Evolutionary conservation across 2,888 invertebrate species (phyloP), one percentile per base, ranked within the genome.

Genomic region (Frankliniella intonsa): DNA sequence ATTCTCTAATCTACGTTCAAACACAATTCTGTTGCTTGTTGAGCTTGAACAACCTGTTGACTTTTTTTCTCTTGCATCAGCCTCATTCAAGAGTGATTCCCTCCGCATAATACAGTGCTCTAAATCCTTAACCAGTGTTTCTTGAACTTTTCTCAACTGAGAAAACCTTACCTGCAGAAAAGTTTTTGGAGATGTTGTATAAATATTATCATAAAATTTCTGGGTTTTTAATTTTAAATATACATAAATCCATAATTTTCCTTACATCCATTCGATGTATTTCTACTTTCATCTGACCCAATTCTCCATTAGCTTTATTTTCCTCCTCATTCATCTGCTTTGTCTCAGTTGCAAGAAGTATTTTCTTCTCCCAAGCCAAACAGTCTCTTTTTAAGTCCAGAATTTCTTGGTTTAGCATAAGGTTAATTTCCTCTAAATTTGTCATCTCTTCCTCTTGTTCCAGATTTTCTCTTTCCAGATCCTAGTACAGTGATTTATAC

Each of bases 231-330:
- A 27, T 83, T 80, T 49, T 62, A 55, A 55, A 76, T 55, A 81
- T 50, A 51, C 79, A 80, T 22, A 50, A 65, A n/a, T 14, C 11
- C 25, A 3, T 38, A 81, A 14, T 82, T 50, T 51, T 80, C 50
- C 83, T 88, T 87, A 95, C 94, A 88, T 94, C 92, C 95, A 95
- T 95, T 84, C 93, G 90, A 85, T 95, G 95, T 86, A 96, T 95
- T 89, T 96, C 95, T 69, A 89, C 90, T 86, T 91, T 93, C 95
- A 95, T 95, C 55, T 90, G 90, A 0, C 92, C 92, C 27, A 95
- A 90, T 87, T 95, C 95, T 3, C 95, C 94, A 9, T 90, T 91
- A 3, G 90, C 88, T 0, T 91, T 90, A 82, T 91, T 90, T 82
- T 94, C 94, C 62, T 91, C 90, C 82, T 91, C 91, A 81, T 94